These are phyloP conservation scores for Gnathonemus longibarbis DNA, from an alignment of 2,113 vertebrate species.

Conservation along the genomic window DNA sequence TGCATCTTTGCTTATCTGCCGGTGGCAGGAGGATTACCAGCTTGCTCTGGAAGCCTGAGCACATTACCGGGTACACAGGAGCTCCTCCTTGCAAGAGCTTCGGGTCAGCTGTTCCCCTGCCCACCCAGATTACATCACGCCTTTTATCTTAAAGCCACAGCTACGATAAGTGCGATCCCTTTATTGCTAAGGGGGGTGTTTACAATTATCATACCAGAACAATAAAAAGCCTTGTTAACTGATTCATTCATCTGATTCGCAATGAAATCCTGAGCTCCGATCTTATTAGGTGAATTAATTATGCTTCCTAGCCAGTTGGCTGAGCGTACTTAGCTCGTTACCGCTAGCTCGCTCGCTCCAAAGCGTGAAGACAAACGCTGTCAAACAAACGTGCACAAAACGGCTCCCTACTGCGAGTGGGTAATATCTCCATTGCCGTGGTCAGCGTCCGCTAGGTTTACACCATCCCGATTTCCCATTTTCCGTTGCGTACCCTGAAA, in stretches of 20 bases:
- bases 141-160: not conserved
- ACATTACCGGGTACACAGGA: not conserved
- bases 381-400: not conserved
- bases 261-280: slow-evolving; percentile 30
- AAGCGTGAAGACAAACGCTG: not conserved
- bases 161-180: not conserved
- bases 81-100: not conserved
- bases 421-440: not conserved
- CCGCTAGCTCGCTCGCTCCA: not conserved
- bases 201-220: slow-evolving; percentile 26
- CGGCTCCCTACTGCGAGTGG: not conserved
- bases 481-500: not conserved
- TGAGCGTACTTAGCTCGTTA: not conserved
- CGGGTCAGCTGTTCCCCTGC: not conserved
- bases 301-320: not conserved
- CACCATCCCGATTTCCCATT: not conserved
- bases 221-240: slow-evolving; percentile 38
- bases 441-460: not conserved
- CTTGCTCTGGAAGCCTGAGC: not conserved
- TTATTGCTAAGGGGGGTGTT: slow-evolving; percentile 27
- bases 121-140: not conserved
- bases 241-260: slow-evolving; percentile 39
- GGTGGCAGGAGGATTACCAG: not conserved
- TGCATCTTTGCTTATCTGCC: not conserved
- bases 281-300: slow-evolving; percentile 34